Conservation (phyloP, 2,113 vertebrate genomes). For the Athene cunicularia region DNA sequence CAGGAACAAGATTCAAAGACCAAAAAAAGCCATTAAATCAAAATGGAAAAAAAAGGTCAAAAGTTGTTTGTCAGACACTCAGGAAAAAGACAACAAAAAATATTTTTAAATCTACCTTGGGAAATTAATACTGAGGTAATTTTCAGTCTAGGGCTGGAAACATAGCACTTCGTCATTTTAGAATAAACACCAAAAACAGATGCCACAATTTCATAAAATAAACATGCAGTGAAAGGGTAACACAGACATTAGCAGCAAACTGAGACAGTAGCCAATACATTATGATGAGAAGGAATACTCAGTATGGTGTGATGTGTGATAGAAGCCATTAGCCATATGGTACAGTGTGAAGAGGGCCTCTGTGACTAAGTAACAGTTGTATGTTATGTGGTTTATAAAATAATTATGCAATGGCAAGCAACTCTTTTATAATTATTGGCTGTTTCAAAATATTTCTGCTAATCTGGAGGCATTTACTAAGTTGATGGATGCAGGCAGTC, state of each 20-base stretch:
- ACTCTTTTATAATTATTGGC: slow-evolving; percentile 77
- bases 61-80: slow-evolving; percentile 21
- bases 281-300: slow-evolving; percentile 75
- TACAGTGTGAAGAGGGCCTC: slow-evolving; percentile 75
- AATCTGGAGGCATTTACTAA: slow-evolving; percentile 67
- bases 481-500: slow-evolving; percentile 51
- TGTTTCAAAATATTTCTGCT: slow-evolving; percentile 78
- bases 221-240: slow-evolving; percentile 82
- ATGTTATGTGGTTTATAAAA: slow-evolving; percentile 82
- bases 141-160: slow-evolving; percentile 63
- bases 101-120: slow-evolving; percentile 59
- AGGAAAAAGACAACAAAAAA: slow-evolving; percentile 48
- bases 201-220: slow-evolving; percentile 80
- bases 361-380: slow-evolving; percentile 72
- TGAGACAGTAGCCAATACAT: slow-evolving; percentile 74
- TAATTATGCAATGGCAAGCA: slow-evolving; percentile 81
- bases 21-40: not conserved
- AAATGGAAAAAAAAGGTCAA: slow-evolving; percentile 18
- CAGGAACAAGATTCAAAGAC: not conserved
- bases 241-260: slow-evolving; percentile 75
- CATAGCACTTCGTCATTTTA: slow-evolving; percentile 69
- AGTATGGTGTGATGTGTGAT: slow-evolving; percentile 74
- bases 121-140: slow-evolving; percentile 70
- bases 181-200: slow-evolving; percentile 76
- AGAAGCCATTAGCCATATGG: slow-evolving; percentile 83